Percentiles rank a stretch among this genome's conserved stretches.
Conservation (phyloP, 2,797 vertebrate species). For the Argyrosomus regius region DNA sequence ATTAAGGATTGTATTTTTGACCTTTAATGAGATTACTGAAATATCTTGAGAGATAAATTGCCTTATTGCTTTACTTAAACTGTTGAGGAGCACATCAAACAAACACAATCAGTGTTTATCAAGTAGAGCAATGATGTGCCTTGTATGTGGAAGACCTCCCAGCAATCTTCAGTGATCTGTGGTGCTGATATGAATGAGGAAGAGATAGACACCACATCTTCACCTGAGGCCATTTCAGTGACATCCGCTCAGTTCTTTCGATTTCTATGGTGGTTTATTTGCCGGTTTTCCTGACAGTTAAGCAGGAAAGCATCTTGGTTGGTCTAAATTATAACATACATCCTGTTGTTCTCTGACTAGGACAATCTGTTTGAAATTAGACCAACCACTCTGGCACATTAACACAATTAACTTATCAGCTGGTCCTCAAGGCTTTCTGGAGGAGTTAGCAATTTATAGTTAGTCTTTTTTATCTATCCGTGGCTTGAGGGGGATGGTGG, state of each 20-base stretch:
- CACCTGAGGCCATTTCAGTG: conserved; percentile 38
- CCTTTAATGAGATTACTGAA: conserved; percentile 3
- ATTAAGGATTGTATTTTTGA: background rate
- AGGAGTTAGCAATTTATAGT: conserved; percentile 19
- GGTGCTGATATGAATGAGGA: conserved; percentile 32
- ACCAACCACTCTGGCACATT: conserved; percentile 59
- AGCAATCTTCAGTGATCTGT: conserved; percentile 35
- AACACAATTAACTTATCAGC: conserved; percentile 65
- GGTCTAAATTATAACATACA: conserved; percentile 51
- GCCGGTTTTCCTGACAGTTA: conserved; percentile 44
- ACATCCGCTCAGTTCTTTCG: conserved; percentile 48
- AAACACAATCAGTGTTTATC: conserved; percentile 11
- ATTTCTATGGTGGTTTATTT: conserved; percentile 9
- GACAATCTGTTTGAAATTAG: conserved; percentile 78
- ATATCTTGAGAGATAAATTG: background rate
- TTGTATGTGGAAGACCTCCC: conserved; percentile 29
- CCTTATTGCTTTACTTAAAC: background rate
- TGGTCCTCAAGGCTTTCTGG: conserved; percentile 51
- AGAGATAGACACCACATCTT: conserved; percentile 36
- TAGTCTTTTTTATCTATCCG: background rate
- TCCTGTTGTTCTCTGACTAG: conserved; percentile 74
- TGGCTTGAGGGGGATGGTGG: background rate
- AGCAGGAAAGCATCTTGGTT: conserved; percentile 37
- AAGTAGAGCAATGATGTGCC: conserved; percentile 8
- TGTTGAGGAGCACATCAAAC: conserved; percentile 13